Evolutionary conservation across 2,113 vertebrate genomes (phyloP).

Genomic region (Elgaria multicarinata): DNA sequence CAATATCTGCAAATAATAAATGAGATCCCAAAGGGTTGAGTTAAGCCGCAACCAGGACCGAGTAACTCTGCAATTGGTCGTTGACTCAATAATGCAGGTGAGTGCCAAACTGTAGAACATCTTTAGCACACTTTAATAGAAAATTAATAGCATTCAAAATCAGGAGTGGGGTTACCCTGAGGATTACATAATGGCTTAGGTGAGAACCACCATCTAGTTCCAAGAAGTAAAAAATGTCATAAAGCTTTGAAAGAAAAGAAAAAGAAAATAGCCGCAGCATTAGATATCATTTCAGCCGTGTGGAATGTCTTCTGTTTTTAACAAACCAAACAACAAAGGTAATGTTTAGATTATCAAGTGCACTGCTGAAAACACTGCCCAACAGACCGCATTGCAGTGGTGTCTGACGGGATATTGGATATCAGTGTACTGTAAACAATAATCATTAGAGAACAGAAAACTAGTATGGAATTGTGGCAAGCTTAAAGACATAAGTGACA

Average conservation of each 20-base stretch:
- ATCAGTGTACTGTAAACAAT: constrained; percentile 48
- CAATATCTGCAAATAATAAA: constrained; percentile 99
- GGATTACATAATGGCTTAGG: constrained; percentile 90
- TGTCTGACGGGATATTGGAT: constrained; percentile 44
- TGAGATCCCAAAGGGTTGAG: constrained; percentile 92
- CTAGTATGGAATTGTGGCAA: not conserved
- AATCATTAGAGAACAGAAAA: constrained; percentile 36
- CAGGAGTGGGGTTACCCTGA: constrained; percentile 88
- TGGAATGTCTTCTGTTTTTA: constrained; percentile 52
- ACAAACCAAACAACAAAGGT: constrained; percentile 57
- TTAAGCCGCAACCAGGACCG: constrained; percentile 86
- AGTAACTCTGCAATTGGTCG: constrained; percentile 90
- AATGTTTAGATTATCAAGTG: constrained; percentile 44
- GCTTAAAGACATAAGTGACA: constrained; percentile 7
- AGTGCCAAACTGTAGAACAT: constrained; percentile 87
- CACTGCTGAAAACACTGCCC: constrained; percentile 47
- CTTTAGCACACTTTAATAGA: constrained; percentile 94
- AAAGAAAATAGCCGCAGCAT: constrained; percentile 50
- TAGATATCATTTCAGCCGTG: constrained; percentile 65
- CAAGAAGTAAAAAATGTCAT: constrained; percentile 84
- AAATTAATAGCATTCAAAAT: constrained; percentile 97
- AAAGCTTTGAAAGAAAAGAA: constrained; percentile 63
- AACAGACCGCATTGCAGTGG: constrained; percentile 65
- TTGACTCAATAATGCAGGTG: constrained; percentile 93
- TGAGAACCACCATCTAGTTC: constrained; percentile 87